Base-by-base conservation (phyloP, 2,797 vertebrate genomes). In the Sandelia bainsii region DNA sequence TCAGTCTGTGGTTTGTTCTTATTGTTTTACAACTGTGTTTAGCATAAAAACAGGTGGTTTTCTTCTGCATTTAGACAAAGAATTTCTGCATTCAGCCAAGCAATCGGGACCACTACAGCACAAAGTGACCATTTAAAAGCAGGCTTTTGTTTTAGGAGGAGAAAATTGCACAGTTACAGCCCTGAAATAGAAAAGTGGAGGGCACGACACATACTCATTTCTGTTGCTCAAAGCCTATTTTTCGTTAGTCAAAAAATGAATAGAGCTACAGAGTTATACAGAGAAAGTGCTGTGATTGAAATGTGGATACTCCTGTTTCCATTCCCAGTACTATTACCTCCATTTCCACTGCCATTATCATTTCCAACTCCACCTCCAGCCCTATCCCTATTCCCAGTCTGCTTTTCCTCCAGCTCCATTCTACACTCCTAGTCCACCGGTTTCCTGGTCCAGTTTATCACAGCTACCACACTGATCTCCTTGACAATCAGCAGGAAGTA, bases 401-500 rank as follows among this genome's bases (percentile, higher is more conserved):
- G 13, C 71, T 44, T 39, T 29, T 59, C 52, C 66, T 63, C 51
- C 59, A 32, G 44, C 45, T 56, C 64, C 76, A 50, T 37, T 82
- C 75, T 84, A 23, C 69, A 42, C 69, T 54, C 54, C 58, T 32
- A 59, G 45, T 78, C 58, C 7, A 19, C 69, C 40, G 34, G 80
- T 76, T 90, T 91, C 90, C 89, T 84, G 85, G 25, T 44, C 58
- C 34, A 20, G 59, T 82, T 86, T 87, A 88, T 91, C 87, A 84
- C 37, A 1, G 44, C 60, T 5, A 11, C 71, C 81, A 83, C 61
- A 39, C 69, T 34, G 84, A 86, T 79, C 72, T 80, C 51, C 56
- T 44, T 57, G 62, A 88, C 91, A 87, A 91, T 89, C 77, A 62
- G 32, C 75, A 87, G 90, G 92, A 92, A 89, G 82, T 80, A n/a